A percentile compares a stretch with the other conserved stretches of the same genome.
Conservation (phyloP, 2,113 vertebrate species). For the Entelurus aequoreus region DNA sequence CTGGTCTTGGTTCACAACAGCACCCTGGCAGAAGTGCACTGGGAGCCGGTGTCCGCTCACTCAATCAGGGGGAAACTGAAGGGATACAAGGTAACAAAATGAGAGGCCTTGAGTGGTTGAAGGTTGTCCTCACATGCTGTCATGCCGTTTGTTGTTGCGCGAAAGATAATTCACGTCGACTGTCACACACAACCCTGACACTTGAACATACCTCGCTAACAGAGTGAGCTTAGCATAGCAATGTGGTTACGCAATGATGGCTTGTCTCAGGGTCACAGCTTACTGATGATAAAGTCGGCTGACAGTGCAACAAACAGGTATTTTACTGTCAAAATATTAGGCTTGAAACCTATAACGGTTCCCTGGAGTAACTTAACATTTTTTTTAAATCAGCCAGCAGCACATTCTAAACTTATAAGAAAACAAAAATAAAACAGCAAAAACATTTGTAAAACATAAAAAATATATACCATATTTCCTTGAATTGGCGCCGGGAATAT, state of each 20-base stretch:
- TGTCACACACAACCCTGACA: neutral
- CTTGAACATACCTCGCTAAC: neutral
- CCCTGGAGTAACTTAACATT: too few species aligned
- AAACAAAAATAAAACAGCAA: too few species aligned
- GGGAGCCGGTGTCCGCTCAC: slow-evolving; percentile 80
- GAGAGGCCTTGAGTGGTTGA: neutral
- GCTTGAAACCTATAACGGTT: too few species aligned
- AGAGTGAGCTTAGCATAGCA: neutral
- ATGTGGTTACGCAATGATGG: neutral
- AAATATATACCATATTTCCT: too few species aligned
- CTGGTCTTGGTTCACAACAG: slow-evolving; percentile 81
- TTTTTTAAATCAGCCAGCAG: too few species aligned
- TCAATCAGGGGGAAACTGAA: slow-evolving; percentile 82
- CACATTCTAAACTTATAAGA: too few species aligned
- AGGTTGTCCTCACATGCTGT: neutral
- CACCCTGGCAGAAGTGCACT: slow-evolving; percentile 84
- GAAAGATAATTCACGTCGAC: neutral
- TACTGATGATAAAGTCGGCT: too few species aligned
- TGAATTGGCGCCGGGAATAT: too few species aligned
- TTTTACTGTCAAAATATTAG: too few species aligned
- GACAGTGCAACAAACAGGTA: too few species aligned
- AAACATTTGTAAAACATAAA: too few species aligned
- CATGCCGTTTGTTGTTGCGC: neutral
- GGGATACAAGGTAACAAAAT: slow-evolving; percentile 82
- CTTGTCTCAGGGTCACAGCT: neutral